Evolutionary conservation across 2,113 vertebrate genomes (phyloP).

Genomic region (Psophia crepitans): DNA sequence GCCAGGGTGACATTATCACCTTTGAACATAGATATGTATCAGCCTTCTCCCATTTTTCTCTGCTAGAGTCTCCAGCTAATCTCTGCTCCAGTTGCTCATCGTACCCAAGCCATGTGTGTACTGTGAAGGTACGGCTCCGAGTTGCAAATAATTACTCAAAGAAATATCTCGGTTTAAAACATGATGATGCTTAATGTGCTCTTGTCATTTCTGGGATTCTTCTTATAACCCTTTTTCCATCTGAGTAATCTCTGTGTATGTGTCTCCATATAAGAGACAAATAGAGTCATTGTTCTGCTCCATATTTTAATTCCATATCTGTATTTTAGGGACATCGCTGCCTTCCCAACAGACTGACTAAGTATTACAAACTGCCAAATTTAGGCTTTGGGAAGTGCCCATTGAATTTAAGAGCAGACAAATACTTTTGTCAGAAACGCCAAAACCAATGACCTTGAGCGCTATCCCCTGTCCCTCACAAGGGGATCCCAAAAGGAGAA

Average conservation of each 20-base stretch:
- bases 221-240: constrained; percentile 52
- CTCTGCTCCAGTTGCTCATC: constrained; percentile 17
- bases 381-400: constrained; percentile 44
- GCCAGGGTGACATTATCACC: constrained; percentile 59
- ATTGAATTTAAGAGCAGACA: constrained; percentile 37
- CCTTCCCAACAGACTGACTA: constrained; percentile 47
- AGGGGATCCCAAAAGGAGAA: background rate
- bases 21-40: constrained; percentile 39
- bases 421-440: constrained; percentile 42
- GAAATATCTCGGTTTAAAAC: constrained; percentile 52
- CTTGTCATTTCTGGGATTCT: constrained; percentile 51
- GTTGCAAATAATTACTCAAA: constrained; percentile 55
- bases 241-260: constrained; percentile 54
- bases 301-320: constrained; percentile 54
- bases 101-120: constrained; percentile 11
- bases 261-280: constrained; percentile 52
- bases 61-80: constrained; percentile 27
- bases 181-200: constrained; percentile 44
- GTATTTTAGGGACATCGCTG: constrained; percentile 48
- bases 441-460: constrained; percentile 29
- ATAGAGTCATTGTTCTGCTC: constrained; percentile 51
- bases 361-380: constrained; percentile 52
- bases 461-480: background rate
- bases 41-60: constrained; percentile 33
- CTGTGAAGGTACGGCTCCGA: background rate